Evolutionary conservation across 1,140 invertebrate genomes (phyloP), one percentile per base, ranked within the genome.

Genomic region (Cataglyphis hispanica): DNA sequence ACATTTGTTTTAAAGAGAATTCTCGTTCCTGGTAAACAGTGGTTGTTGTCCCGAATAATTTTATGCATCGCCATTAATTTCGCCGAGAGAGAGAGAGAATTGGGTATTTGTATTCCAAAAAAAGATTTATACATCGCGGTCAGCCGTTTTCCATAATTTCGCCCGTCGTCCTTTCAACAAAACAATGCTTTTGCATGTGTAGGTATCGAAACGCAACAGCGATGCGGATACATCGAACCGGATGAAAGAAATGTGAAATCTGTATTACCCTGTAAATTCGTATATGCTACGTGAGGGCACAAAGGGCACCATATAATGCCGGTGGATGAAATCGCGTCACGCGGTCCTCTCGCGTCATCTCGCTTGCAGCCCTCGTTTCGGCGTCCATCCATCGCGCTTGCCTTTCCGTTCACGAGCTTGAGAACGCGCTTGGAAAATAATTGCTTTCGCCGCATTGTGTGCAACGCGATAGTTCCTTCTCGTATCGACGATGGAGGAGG

Each of bases 391-490:
- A 43, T 72, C 50, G 64, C 50, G 64, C 67, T 78, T 67, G 74
- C 27, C 63, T 81, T 86, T 78, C 87, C 56, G 66, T 88, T 88
- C 69, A 58, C 87, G 83, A 61, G 25, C 7, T 50, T 19, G 46
- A 50, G 43, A 16, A 22, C 58, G 53, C 60, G 40, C 46, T 70
- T 31, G 74, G 64, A 60, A 60, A 88, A 81, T 89, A 86, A 88
- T 86, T 86, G 87, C 83, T 88, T 81, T 89, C 53, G 87, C 61
- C 43, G 84, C 60, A 86, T 88, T 89, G 87, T 89, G 87, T 88
- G 87, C 83, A 85, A 89, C 56, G 83, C 83, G 81, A 85, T 88
- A 75, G 81, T 70, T 83, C 46, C 78, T 83, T 60, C 67, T 83
- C 67, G 53, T 61, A 83, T 83, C 78, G 78, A 74, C 16, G 46